These are phyloP conservation scores for Nothocercus nigrocapillus DNA, from an alignment of 2,113 vertebrate genomes.

Conservation along the genomic window DNA sequence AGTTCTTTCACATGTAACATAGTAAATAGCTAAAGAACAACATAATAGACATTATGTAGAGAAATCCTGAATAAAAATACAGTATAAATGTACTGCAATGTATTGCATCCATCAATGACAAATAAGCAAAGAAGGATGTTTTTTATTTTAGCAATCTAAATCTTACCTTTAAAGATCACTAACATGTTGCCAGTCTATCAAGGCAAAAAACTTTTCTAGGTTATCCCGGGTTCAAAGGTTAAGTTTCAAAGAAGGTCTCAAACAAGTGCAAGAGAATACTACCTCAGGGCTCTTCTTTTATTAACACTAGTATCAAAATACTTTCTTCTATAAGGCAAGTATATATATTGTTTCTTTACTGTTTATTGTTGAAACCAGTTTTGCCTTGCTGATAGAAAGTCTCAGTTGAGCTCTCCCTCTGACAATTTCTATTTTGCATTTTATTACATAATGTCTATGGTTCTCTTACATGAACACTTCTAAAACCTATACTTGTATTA, in stretches of 20 bases:
- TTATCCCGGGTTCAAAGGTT: background rate
- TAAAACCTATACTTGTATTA: background rate
- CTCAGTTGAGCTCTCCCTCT: background rate
- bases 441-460: background rate
- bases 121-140: background rate
- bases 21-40: background rate
- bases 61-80: background rate
- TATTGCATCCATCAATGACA: background rate
- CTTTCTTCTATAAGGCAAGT: background rate
- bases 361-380: background rate
- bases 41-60: background rate
- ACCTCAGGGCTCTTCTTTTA: background rate
- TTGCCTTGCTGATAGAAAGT: background rate
- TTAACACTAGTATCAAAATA: background rate
- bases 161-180: background rate
- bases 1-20: background rate
- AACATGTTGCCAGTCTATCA: background rate
- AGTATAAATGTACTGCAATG: background rate
- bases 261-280: background rate
- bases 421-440: background rate
- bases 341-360: background rate
- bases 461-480: background rate
- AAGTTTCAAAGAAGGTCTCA: background rate
- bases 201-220: background rate
- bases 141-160: background rate